Conservation (phyloP, 2,797 vertebrate species). For the Pagetopsis macropterus region DNA sequence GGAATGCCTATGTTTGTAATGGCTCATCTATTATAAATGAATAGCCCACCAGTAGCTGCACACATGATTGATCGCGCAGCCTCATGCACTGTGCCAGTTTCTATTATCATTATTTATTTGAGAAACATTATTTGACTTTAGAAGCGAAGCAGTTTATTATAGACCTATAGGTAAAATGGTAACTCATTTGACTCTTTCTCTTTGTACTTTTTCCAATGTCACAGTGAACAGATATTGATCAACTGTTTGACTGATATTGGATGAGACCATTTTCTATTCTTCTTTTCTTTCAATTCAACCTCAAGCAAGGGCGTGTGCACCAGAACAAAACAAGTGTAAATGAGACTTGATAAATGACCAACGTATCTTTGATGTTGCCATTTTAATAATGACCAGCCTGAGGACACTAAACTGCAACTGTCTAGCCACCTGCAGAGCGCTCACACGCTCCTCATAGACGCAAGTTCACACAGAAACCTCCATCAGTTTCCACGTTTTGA, state of each 20-base stretch:
- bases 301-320: slow-evolving; percentile 40
- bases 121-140: neutral
- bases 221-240: slow-evolving; percentile 41
- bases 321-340: slow-evolving; percentile 3
- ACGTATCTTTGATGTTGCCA: slow-evolving; percentile 36
- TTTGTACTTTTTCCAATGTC: neutral
- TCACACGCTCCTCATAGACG: slow-evolving; percentile 40
- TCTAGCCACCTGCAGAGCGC: slow-evolving; percentile 38
- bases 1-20: neutral
- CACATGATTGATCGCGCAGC: slow-evolving; percentile 17
- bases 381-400: slow-evolving; percentile 42
- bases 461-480: slow-evolving; percentile 64
- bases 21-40: slow-evolving; percentile 34
- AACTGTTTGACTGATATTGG: slow-evolving; percentile 15
- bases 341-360: slow-evolving; percentile 25
- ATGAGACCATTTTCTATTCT: slow-evolving; percentile 31
- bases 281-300: slow-evolving; percentile 43
- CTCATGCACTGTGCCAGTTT: slow-evolving; percentile 1
- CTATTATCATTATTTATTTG: neutral
- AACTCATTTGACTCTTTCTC: neutral
- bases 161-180: neutral
- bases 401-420: slow-evolving; percentile 52
- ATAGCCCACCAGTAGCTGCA: slow-evolving; percentile 1
- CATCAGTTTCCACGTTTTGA: slow-evolving; percentile 47
- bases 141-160: neutral